Evolutionary conservation across 2,888 invertebrate genomes (phyloP), one percentile per base, ranked within the genome.

Genomic region (Agriopis aurantiaria): DNA sequence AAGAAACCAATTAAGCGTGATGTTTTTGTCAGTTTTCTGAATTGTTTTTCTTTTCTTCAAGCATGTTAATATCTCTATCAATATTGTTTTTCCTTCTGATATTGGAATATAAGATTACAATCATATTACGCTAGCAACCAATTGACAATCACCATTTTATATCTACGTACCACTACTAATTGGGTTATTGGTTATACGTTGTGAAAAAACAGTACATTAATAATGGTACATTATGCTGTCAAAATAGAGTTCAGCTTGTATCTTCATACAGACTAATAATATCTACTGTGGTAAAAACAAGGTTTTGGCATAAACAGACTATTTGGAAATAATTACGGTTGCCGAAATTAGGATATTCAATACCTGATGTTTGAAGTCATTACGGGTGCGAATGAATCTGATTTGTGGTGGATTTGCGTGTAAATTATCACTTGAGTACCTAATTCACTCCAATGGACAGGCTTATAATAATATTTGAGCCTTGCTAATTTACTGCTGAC

Each of bases 331-430:
- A 56, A 45, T 61, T 49, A 40, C 12, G 43, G 49, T 14, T 51
- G 14, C n/a, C 17, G 8, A 51, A 17, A 56, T 61, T 51, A 48
- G 55, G n/a, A 61, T 40, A 65, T 52, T 65, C n/a, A 65, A 65
- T 51, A 14, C 14, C 53, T 48, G 55, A 55, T 60, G 55, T 41
- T 66, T 55, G 55, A 17, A 66, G 48, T 41, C 41, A 33, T 53
- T 66, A 23, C 14, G 14, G 52, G 10, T 23, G 17, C 10, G 46
- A 53, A 48, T 40, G 17, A 40, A 46, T 60, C 43, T 3, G 49
- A 61, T 61, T 61, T 56, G 60, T 55, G 41, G 60, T 51, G 12
- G 41, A 51, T 65, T 65, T 23, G 43, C n/a, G 43, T 51, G 43
- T 56, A 61, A 59, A 49, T 53, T 58, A 40, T 59, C 46, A 43